phyloP scores from a whole-genome alignment of 2,888 invertebrate genomes.

The Chironomus riparius region DNA sequence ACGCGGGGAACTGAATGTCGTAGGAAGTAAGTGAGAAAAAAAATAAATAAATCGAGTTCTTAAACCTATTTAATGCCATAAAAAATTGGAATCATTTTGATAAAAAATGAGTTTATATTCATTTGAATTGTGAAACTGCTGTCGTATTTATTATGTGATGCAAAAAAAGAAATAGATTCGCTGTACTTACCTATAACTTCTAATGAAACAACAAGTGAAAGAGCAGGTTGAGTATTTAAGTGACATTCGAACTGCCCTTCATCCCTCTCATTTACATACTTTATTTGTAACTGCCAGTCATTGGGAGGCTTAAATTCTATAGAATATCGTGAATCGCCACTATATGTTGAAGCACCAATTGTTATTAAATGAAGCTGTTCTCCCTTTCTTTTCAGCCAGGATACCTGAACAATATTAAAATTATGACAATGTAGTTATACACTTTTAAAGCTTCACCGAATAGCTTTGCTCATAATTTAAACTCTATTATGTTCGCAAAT shows the following conservation, averaged over 20 bases:
- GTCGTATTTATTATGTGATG: too few species aligned
- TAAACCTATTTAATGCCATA: slow-evolving; percentile 14
- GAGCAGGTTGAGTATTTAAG: slow-evolving; percentile 67
- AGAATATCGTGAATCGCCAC: slow-evolving; percentile 58
- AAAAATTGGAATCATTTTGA: not conserved
- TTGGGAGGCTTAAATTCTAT: slow-evolving; percentile 62
- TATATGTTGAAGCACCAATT: slow-evolving; percentile 56
- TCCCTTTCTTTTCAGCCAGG: slow-evolving; percentile 60
- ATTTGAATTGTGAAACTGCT: not conserved
- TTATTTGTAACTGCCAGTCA: slow-evolving; percentile 66
- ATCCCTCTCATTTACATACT: slow-evolving; percentile 63
- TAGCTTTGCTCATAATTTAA: too few species aligned
- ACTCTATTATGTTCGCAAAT: not conserved
- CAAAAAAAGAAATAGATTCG: too few species aligned
- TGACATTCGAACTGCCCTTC: slow-evolving; percentile 73
- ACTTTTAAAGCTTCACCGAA: too few species aligned
- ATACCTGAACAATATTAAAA: slow-evolving; percentile 43
- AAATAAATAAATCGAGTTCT: slow-evolving; percentile 6
- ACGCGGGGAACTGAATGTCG: slow-evolving; percentile 61
- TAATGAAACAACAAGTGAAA: slow-evolving; percentile 58
- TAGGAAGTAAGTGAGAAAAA: not conserved
- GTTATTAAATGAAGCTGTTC: slow-evolving; percentile 61
- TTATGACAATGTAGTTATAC: not conserved
- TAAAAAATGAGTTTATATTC: not conserved
- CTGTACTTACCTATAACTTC: slow-evolving; percentile 59